Conservation (phyloP, 2,888 invertebrate genomes). For the Scaptomyza caliginosa region DNA sequence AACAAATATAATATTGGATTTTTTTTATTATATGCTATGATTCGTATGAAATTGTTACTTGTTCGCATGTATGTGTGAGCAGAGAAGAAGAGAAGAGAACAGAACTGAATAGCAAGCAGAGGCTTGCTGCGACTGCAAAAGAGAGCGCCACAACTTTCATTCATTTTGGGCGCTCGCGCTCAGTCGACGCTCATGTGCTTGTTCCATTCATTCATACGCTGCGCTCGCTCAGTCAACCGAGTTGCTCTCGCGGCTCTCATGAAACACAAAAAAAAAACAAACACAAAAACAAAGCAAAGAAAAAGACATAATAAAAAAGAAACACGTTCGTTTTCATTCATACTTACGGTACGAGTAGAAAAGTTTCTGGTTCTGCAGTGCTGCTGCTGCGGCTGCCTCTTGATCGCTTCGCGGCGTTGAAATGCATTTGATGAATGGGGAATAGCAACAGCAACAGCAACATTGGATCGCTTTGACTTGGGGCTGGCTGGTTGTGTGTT, state of each 20-base stretch:
- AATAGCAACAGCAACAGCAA: slow-evolving; percentile 38
- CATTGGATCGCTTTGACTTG: slow-evolving; percentile 36
- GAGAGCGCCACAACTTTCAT: slow-evolving; percentile 68
- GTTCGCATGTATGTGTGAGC: slow-evolving; percentile 27
- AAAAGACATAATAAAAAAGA: slow-evolving; percentile 6
- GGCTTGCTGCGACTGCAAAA: slow-evolving; percentile 14
- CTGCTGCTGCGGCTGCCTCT: slow-evolving; percentile 26
- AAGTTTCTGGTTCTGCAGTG: slow-evolving; percentile 65
- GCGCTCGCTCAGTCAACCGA: slow-evolving; percentile 16
- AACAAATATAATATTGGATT: slow-evolving; percentile 57
- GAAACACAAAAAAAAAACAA: slow-evolving; percentile 3
- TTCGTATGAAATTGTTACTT: slow-evolving; percentile 32
- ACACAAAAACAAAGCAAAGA: slow-evolving; percentile 8
- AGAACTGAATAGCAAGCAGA: slow-evolving; percentile 14
- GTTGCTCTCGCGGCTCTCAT: slow-evolving; percentile 32
- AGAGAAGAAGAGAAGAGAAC: too few relatives aligned
- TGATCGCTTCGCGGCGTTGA: slow-evolving; percentile 75
- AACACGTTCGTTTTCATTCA: slow-evolving; percentile 81
- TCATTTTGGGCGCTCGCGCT: slow-evolving; percentile 56
- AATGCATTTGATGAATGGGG: slow-evolving; percentile 79
- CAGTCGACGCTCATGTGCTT: slow-evolving; percentile 44
- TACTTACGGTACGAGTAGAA: slow-evolving; percentile 66
- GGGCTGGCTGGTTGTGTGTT: slow-evolving; percentile 32
- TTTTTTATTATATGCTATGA: slow-evolving; percentile 58
- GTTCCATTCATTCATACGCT: slow-evolving; percentile 63